Conservation (phyloP, 2,113 vertebrate genomes). For the Nannobrachium achirus region DNA sequence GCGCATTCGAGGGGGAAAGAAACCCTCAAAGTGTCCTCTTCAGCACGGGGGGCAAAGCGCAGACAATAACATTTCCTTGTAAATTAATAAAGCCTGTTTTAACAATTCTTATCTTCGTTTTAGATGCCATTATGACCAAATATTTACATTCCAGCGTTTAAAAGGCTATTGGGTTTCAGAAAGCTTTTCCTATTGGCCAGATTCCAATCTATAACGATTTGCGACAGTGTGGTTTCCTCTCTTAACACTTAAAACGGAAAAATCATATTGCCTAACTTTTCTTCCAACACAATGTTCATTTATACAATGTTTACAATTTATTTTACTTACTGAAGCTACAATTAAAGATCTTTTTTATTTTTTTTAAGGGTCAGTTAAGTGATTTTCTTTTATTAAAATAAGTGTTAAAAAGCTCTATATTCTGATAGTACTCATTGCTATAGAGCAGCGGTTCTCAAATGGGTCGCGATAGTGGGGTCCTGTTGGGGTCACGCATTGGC, state of each 20-base stretch:
- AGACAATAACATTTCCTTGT: constrained; percentile 87
- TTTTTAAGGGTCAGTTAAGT: no score
- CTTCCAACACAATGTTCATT: not conserved
- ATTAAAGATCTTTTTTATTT: not conserved
- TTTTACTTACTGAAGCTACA: not conserved
- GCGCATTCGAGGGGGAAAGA: constrained; percentile 83
- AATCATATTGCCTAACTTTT: not conserved
- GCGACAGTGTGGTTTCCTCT: constrained; percentile 66
- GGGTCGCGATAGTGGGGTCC: no score
- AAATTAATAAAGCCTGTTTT: constrained; percentile 90
- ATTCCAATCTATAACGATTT: constrained; percentile 81
- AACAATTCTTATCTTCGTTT: constrained; percentile 89
- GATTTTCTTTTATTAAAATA: no score
- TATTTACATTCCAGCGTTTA: constrained; percentile 98
- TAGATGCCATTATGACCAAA: constrained; percentile 88
- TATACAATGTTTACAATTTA: not conserved
- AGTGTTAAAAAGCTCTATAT: no score
- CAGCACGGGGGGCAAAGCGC: constrained; percentile 76
- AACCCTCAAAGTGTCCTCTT: constrained; percentile 85
- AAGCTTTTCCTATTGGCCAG: constrained; percentile 78
- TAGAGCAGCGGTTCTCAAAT: no score
- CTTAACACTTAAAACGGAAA: constrained; percentile 34
- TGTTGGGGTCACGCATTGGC: no score
- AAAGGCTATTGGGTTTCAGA: constrained; percentile 90
- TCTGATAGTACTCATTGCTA: no score